Evolutionary conservation across 2,888 invertebrate species (phyloP), one percentile per base, ranked within the genome.

Genomic region (Sesamia inferens): DNA sequence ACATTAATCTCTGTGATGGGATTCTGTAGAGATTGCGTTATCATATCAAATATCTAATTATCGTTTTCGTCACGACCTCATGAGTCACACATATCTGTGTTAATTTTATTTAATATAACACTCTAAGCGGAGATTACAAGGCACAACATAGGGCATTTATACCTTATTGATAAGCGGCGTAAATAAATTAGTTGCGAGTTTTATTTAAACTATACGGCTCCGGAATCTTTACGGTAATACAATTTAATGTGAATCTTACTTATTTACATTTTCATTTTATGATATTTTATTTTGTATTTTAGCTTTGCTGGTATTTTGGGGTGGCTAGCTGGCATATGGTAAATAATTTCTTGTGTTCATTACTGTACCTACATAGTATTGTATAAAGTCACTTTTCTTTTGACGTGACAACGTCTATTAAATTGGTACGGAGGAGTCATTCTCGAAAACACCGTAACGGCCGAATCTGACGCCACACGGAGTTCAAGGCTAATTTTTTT

Each of bases 71-170:
- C 69, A 68, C 48, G 69, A 76, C 54, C 67, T 69, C 44, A 71
- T 82, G 82, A 83, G 68, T 84, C 82, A 81, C n/a, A 24, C 68
- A 59, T 47, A 24, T 66, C 71, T 19, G 48, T 62, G 67, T 68
- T 65, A 68, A 51, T 63, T 82, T 64, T 58, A 66, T 71, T 65
- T 68, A 54, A 65, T 70, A 70, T 57, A 75, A 75, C 39, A 69
- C 64, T 61, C 59, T 68, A 66, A 81, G 67, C 64, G 47, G 55
- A 73, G 71, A 78, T 81, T 78, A 64, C 82, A 83, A 81, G 75
- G 73, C 74, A 84, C 71, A 74, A 75, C 61, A 71, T 55, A 75
- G 63, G 24, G n/a, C 64, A 71, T 65, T 66, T 80, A 71, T 79
- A 65, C 57, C n/a, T 76, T 59, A 47, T 63, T 51, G 64, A 67